phyloP scores from a whole-genome alignment of 1,140 invertebrate species.

The Drosophila mojavensis region DNA sequence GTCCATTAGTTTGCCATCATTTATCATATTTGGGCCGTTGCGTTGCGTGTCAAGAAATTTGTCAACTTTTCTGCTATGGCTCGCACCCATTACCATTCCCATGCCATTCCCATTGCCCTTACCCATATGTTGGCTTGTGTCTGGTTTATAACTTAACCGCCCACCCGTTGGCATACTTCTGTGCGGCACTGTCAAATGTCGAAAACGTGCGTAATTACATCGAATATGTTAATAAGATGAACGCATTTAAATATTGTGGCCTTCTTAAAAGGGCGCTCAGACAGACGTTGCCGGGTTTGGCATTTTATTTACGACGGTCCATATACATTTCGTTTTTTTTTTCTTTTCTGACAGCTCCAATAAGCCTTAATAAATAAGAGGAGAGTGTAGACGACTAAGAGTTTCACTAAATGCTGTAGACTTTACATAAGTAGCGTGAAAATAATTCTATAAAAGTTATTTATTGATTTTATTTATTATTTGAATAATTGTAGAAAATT shows the following conservation, averaged over 20 bases:
- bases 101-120: background rate
- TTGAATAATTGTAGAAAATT: no score
- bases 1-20: conserved; percentile 77
- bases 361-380: background rate
- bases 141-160: conserved; percentile 38
- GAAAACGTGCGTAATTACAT: conserved; percentile 79
- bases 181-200: conserved; percentile 61
- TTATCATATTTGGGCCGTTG: conserved; percentile 66
- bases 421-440: no score
- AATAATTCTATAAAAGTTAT: no score
- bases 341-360: conserved; percentile 2
- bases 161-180: conserved; percentile 20
- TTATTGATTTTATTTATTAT: no score
- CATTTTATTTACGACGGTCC: conserved; percentile 65
- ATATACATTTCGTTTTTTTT: conserved; percentile 61
- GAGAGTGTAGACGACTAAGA: background rate
- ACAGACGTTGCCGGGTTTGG: conserved; percentile 17
- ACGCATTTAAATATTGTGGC: conserved; percentile 67
- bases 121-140: conserved; percentile 20
- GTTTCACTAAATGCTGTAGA: no score
- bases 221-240: conserved; percentile 73
- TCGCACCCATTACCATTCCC: conserved; percentile 16
- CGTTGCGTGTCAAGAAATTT: conserved; percentile 66
- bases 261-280: conserved; percentile 40
- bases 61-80: conserved; percentile 25